Evolutionary conservation across 1,140 invertebrate species (phyloP).

Genomic region (Samia ricini): DNA sequence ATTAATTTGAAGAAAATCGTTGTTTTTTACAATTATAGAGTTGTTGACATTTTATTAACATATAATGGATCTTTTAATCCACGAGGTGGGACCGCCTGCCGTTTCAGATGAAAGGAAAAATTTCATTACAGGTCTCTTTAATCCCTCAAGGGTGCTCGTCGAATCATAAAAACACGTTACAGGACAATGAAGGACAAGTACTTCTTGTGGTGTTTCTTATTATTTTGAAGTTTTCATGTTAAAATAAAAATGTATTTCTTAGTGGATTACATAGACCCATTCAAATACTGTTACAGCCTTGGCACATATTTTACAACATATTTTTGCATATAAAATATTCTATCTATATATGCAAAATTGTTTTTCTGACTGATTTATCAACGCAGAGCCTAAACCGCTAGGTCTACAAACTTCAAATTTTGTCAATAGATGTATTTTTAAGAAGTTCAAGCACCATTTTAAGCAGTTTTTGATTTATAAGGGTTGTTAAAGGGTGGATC

Average conservation of each 20-base stretch:
- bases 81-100: background rate
- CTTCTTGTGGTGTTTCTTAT: background rate
- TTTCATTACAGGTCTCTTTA: conserved; percentile 6
- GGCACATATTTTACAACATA: background rate
- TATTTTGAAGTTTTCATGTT: background rate
- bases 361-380: background rate
- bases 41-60: background rate
- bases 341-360: background rate
- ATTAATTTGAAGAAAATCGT: too few relatives aligned
- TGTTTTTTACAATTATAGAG: too few relatives aligned
- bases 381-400: too few relatives aligned
- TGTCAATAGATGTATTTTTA: too few relatives aligned
- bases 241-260: background rate
- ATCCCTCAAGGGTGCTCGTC: background rate
- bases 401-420: too few relatives aligned
- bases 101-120: conserved; percentile 6
- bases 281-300: background rate
- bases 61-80: background rate
- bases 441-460: too few relatives aligned
- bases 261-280: background rate
- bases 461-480: too few relatives aligned
- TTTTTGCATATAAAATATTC: too few relatives aligned
- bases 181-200: background rate
- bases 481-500: too few relatives aligned
- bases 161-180: conserved; percentile 2